Base-by-base conservation (phyloP, 2,888 invertebrate genomes). In the Punctoribates punctum region DNA sequence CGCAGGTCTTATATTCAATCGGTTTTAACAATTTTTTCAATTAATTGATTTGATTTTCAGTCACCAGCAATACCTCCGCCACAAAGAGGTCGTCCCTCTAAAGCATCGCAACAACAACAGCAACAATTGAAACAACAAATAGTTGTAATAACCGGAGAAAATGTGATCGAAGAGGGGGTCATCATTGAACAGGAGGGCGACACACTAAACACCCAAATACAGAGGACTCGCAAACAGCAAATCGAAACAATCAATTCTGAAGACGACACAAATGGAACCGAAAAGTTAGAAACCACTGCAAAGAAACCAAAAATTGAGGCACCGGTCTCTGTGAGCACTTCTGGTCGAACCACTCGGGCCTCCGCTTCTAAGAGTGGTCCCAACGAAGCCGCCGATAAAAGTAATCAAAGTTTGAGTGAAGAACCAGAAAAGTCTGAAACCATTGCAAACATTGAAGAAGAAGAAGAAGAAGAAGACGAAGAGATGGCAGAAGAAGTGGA, bases 201-300 rank as follows among this genome's bases (percentile, higher is more conserved):
- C 38, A 15, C 29, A 60, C 75, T 51, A 25, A 73, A 48, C 73
- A 73, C 25, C 42, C 38, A 34, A 11, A 51, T 60, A 2, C 51
- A 65, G 38, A 48, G 77, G 38, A 34, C 73, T 23, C 73, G 77
- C 25, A 73, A 74, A 20, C 77, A 75, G 38, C 76, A 75, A 27
- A 75, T 75, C 17, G 74, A 29, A 23, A 60, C 34, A 57, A 76
- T 60, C 46, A 73, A 46, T 51, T 27, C 51, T 6, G 60, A 76
- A 20, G 73, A 62, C 34, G 73, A 60, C n/a, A 73, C 34, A 54
- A 77, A 75, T 74, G 65, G 51, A 6, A 62, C 23, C 27, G 51
- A 51, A 42, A 75, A 75, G 17, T 11, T 20, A 34, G 77, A 62
- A 75, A 20, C 11, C 8, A 27, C 67, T 38, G 20, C 75, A 11